A percentile compares a stretch with the other conserved stretches of the same genome.
These are phyloP conservation scores for Erpetoichthys calabaricus DNA, from an alignment of 2,797 vertebrate genomes.

Conservation along the genomic window DNA sequence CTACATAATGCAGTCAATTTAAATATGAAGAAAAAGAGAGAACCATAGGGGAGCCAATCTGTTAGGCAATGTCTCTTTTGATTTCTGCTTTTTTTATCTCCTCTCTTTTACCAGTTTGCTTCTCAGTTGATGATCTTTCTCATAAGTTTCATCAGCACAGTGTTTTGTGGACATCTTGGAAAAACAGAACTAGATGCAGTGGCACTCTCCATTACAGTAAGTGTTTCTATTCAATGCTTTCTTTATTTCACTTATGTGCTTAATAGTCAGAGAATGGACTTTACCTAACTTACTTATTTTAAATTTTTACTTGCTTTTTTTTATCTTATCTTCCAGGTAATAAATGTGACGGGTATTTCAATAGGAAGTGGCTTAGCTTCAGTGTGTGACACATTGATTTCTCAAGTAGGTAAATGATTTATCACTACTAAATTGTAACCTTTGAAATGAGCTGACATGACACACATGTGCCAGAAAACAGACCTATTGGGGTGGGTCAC, in stretches of 20 bases:
- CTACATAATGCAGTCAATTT: too few relatives aligned
- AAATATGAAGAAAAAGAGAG: too few relatives aligned
- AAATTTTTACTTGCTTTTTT: not conserved
- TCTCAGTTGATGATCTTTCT: slow-evolving; percentile 53
- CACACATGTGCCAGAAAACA: not conserved
- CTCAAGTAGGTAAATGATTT: slow-evolving; percentile 54
- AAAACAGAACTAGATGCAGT: slow-evolving; percentile 60
- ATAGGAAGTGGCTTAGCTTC: slow-evolving; percentile 59
- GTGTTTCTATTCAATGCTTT: slow-evolving; percentile 16
- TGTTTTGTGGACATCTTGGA: slow-evolving; percentile 77
- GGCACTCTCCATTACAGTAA: slow-evolving; percentile 55
- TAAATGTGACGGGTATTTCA: slow-evolving; percentile 57
- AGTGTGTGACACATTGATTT: slow-evolving; percentile 75
- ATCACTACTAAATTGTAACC: not conserved
- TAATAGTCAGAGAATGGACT: too few relatives aligned
- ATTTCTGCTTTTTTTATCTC: not conserved
- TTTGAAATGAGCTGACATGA: slow-evolving; percentile 2
- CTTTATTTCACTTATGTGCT: too few relatives aligned
- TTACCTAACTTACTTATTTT: not conserved
- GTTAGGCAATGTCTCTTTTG: not conserved
- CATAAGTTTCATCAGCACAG: slow-evolving; percentile 55
- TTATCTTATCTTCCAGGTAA: slow-evolving; percentile 36
- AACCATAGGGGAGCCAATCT: too few relatives aligned
- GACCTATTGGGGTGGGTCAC: not conserved
- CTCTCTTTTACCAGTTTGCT: slow-evolving; percentile 39